These are phyloP conservation scores for Myopa testacea DNA, from an alignment of 2,888 invertebrate genomes.

Conservation along the genomic window DNA sequence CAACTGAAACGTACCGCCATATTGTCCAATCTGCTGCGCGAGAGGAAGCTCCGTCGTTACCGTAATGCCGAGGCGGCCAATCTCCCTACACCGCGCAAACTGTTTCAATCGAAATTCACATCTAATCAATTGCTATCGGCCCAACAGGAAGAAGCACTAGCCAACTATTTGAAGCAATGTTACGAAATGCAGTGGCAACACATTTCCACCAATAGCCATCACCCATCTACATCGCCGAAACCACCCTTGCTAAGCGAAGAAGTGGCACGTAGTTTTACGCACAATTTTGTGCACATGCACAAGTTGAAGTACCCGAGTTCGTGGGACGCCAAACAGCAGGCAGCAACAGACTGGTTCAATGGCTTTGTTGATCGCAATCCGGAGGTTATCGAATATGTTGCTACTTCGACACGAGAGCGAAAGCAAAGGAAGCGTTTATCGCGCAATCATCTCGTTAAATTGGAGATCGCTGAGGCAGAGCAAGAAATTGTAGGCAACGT, in stretches of 20 bases:
- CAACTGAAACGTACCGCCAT: slow-evolving; percentile 17
- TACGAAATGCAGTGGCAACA: slow-evolving; percentile 36
- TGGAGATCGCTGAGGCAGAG: neutral
- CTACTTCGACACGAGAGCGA: slow-evolving; percentile 6
- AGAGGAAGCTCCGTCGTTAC: slow-evolving; percentile 14
- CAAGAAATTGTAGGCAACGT: neutral
- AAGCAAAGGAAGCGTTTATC: slow-evolving; percentile 12
- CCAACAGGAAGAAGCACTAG: slow-evolving; percentile 27
- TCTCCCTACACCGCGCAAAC: neutral
- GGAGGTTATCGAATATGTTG: slow-evolving; percentile 34
- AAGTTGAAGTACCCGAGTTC: slow-evolving; percentile 31
- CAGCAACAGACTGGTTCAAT: slow-evolving; percentile 33
- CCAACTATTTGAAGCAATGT: slow-evolving; percentile 35
- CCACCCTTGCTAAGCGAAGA: slow-evolving; percentile 29
- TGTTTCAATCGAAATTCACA: slow-evolving; percentile 37
- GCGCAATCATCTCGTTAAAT: neutral
- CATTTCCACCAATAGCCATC: neutral
- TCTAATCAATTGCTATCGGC: slow-evolving; percentile 36
- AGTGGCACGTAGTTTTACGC: slow-evolving; percentile 32
- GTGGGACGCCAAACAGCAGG: slow-evolving; percentile 38
- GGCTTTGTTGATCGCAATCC: slow-evolving; percentile 38
- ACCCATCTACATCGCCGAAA: neutral
- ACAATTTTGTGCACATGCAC: slow-evolving; percentile 36
- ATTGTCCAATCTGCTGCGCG: slow-evolving; percentile 13
- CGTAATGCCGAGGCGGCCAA: neutral